Conservation (phyloP, 2,888 invertebrate genomes). For the Seira ritae region DNA sequence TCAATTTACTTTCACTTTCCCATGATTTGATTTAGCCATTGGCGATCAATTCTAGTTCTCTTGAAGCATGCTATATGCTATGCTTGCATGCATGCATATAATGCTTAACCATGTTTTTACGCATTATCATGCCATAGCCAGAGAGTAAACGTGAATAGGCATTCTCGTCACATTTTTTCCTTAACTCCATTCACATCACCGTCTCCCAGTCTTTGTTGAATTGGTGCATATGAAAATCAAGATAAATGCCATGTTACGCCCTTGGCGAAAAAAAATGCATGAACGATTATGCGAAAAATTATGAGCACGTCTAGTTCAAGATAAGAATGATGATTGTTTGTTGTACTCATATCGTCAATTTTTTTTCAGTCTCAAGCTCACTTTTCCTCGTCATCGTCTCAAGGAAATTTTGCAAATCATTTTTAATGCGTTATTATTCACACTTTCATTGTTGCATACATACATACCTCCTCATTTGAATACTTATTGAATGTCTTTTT, state of each 20-base stretch:
- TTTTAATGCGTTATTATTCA: constrained; percentile 36
- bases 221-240: constrained; percentile 53
- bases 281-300: constrained; percentile 50
- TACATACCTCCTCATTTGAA: constrained; percentile 12
- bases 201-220: constrained; percentile 14
- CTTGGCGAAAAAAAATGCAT: constrained; percentile 48
- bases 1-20: constrained; percentile 59
- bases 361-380: constrained; percentile 24
- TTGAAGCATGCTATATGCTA: no score
- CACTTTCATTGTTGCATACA: constrained; percentile 40
- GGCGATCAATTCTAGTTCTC: constrained; percentile 27
- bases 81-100: no score
- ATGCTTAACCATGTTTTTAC: no score
- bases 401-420: constrained; percentile 50
- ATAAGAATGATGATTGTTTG: constrained; percentile 44
- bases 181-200: background rate
- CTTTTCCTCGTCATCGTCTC: constrained; percentile 30
- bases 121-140: no score
- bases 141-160: no score
- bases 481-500: no score
- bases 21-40: constrained; percentile 43
- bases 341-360: constrained; percentile 16
- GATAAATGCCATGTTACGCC: constrained; percentile 45
- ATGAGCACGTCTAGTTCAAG: constrained; percentile 56
- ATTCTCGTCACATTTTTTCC: constrained; percentile 40